Percentiles rank a stretch among this genome's conserved stretches.
Conservation (phyloP, 2,888 invertebrate genomes). For the Protula sp. region DNA sequence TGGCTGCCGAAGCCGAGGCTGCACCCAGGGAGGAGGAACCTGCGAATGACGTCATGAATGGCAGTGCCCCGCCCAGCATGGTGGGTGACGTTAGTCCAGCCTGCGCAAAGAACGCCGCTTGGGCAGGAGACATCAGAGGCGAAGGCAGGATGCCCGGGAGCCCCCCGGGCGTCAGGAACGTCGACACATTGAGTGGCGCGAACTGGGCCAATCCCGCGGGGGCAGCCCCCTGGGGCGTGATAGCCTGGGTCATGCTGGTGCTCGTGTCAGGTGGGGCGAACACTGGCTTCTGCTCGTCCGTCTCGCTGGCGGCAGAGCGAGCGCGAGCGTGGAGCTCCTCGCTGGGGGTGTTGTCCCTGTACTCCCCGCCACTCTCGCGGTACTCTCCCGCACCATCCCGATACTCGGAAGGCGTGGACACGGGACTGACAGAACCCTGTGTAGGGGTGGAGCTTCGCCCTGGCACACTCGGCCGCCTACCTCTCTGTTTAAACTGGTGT, state of each 20-base stretch:
- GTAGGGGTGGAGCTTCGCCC: no score
- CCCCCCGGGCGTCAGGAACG: neutral
- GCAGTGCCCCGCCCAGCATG: neutral
- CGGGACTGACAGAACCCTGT: no score
- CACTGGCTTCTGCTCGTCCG: neutral
- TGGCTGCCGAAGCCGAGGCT: neutral
- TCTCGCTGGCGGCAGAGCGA: neutral
- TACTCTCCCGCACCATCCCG: no score
- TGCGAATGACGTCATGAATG: neutral
- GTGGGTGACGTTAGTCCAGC: neutral
- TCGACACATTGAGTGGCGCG: constrained; percentile 6
- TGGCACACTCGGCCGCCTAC: no score
- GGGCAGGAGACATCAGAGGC: constrained; percentile 12
- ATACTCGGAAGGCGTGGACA: no score
- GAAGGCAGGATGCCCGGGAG: constrained; percentile 8
- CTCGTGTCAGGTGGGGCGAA: neutral
- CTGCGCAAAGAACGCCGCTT: constrained; percentile 6
- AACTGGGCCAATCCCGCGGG: neutral
- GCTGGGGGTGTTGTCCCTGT: neutral
- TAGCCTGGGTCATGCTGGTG: neutral
- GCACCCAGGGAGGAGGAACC: neutral
- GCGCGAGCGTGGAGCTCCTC: neutral
- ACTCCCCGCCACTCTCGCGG: no score
- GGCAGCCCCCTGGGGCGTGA: neutral
- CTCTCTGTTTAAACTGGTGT: no score